Base-by-base conservation (phyloP, 2,113 vertebrate species). In the Tapirus terrestris region DNA sequence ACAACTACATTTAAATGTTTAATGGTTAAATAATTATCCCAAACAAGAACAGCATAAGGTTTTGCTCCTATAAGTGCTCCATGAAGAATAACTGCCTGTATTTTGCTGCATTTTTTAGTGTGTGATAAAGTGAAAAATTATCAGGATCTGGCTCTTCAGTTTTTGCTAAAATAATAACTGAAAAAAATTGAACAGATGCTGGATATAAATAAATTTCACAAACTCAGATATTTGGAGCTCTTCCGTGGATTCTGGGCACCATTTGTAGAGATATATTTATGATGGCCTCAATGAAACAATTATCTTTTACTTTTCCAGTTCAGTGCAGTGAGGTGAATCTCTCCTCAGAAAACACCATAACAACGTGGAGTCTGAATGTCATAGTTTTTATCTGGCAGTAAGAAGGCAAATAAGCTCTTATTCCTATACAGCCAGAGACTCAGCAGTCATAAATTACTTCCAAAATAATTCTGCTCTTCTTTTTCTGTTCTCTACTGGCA, bases 141-240 rank as follows among this genome's bases (percentile, higher is more conserved):
- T 94, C 45, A 97, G 33, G 21, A 75, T 81, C 23, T 92, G 33
- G 36, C 21, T 89, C 25, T 95, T 79, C 23, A 76, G 45, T 58
- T 95, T 94, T 93, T 67, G 27, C 27, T 92, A 76, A 97, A 97
- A 97, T 88, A 96, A 96, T 95, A 96, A 91, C 90, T 94, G 82
- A 68, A 92, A 96, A 93, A 93, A 92, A 51, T 13, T 4, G 18
- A 97, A 82, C 94, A 97, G 97, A 95, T 93, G 83, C 72, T 82
- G 12, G n/a, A 84, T 94, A 95, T 97, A 84, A 96, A 98, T 95
- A 97, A 67, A 89, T 83, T 65, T 77, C 43, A 87, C 94, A 81
- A 87, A 77, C 33, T 95, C 67, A 84, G 53, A 94, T 92, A 95
- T 85, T 58, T 89, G 33, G 14, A 20, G 18, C 79, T 84, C 7